Conservation (phyloP, 2,797 vertebrate genomes). For the Coranthus polyacanthus region DNA sequence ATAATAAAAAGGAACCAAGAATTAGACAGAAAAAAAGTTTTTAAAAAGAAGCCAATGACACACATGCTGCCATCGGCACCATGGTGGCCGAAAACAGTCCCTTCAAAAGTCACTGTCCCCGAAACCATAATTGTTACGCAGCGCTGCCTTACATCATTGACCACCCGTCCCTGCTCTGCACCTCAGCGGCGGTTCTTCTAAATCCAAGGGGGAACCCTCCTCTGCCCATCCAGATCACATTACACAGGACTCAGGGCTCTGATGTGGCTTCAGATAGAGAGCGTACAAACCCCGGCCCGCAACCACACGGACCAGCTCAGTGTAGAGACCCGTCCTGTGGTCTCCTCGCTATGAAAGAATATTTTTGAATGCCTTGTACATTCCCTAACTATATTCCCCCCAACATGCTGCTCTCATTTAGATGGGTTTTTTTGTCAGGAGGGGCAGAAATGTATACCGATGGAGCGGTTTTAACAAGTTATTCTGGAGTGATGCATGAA, state of each 20-base stretch:
- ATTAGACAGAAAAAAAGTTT: too few species aligned
- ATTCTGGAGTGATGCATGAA: conserved; percentile 33
- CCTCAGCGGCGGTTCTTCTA: conserved; percentile 64
- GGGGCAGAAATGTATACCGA: conserved; percentile 8
- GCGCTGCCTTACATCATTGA: conserved; percentile 73
- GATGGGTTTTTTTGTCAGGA: neutral
- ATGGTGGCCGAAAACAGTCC: conserved; percentile 42
- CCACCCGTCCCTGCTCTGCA: conserved; percentile 59
- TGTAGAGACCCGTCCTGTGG: conserved; percentile 73
- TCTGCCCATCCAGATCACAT: conserved; percentile 74
- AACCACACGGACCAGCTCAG: conserved; percentile 72
- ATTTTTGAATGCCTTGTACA: conserved; percentile 73
- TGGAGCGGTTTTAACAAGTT: conserved; percentile 53
- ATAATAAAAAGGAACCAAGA: neutral
- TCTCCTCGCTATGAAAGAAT: conserved; percentile 76
- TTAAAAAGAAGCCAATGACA: conserved; percentile 19
- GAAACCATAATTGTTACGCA: conserved; percentile 57
- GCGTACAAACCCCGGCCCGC: conserved; percentile 71
- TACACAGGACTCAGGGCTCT: conserved; percentile 75
- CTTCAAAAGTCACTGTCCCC: conserved; percentile 31
- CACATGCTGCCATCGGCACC: conserved; percentile 10
- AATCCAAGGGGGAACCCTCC: conserved; percentile 71
- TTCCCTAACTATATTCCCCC: conserved; percentile 72
- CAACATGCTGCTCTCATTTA: conserved; percentile 66
- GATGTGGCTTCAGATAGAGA: conserved; percentile 82